Percentiles rank a stretch among this genome's conserved stretches.
Conservation (phyloP, 2,797 vertebrate genomes). For the Tapirus indicus region DNA sequence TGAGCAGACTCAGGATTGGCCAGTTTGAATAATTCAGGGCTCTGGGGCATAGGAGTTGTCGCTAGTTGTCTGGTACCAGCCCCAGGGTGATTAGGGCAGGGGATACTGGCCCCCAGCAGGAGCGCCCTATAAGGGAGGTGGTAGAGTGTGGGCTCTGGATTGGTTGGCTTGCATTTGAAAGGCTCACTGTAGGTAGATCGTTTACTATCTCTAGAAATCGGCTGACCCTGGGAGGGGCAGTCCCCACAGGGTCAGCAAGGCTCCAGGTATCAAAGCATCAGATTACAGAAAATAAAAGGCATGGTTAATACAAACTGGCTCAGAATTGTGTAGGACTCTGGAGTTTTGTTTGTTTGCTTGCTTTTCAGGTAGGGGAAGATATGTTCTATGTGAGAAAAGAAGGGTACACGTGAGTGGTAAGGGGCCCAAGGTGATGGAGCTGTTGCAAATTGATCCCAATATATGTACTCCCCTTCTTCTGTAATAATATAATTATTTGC, state of each 20-base stretch:
- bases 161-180: background rate
- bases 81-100: background rate
- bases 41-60: background rate
- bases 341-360: background rate
- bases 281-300: background rate
- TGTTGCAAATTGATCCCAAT: background rate
- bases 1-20: background rate
- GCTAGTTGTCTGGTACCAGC: background rate
- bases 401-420: background rate
- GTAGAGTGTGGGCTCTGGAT: background rate
- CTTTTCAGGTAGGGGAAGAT: background rate
- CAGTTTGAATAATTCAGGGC: background rate
- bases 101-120: background rate
- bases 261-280: background rate
- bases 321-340: background rate
- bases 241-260: background rate
- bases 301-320: background rate
- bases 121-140: background rate
- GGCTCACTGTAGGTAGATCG: background rate
- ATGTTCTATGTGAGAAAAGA: background rate
- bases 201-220: background rate
- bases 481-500: background rate
- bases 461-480: background rate
- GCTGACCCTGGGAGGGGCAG: background rate
- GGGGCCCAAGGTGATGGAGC: background rate